Base-by-base conservation (phyloP, 2,888 invertebrate species). In the Cephonodes hylas region DNA sequence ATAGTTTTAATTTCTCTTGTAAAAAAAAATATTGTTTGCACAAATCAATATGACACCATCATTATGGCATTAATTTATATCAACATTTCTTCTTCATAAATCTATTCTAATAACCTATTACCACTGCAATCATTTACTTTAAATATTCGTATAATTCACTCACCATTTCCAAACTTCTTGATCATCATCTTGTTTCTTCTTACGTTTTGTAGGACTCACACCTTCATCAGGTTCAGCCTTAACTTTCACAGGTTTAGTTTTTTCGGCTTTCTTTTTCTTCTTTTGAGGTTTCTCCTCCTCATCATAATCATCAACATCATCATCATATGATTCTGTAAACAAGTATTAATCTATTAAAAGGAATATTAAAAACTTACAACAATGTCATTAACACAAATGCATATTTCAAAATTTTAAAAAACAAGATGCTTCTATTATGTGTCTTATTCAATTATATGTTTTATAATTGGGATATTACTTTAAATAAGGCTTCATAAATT, bases 101-200 rank as follows among this genome's bases (percentile, higher is more conserved):
- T n/a, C 8, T n/a, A n/a, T 4, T 38, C n/a, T 3, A 38, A 38
- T 38, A 38, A n/a, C n/a, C 3, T 3, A 38, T 1, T 3, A 38
- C n/a, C 38, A 38, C n/a, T 38, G n/a, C 13, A 38, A 38, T 3
- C 10, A 38, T 38, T 4, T 38, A n/a, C 38, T n/a, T n/a, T n/a
- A n/a, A 38, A 13, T 38, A 1, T 13, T 48, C 0, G n/a, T 25
- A 6, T 15, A n/a, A 6, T n/a, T n/a, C 4, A 60, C 38, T 93
- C 90, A 97, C 97, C 97, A 97, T 94, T 97, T 96, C 97, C 97
- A 97, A 63, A 97, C 97, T 89, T 97, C 96, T 75, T 93, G 94
- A 71, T 95, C 95, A 68, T 96, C 96, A 60, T 97, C 97, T 71
- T 95, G 95, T 80, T 96, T 96, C 83, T 96, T 96, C 83, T 96